phyloP scores from a whole-genome alignment of 2,888 invertebrate species.

The Rhingia rostrata region DNA sequence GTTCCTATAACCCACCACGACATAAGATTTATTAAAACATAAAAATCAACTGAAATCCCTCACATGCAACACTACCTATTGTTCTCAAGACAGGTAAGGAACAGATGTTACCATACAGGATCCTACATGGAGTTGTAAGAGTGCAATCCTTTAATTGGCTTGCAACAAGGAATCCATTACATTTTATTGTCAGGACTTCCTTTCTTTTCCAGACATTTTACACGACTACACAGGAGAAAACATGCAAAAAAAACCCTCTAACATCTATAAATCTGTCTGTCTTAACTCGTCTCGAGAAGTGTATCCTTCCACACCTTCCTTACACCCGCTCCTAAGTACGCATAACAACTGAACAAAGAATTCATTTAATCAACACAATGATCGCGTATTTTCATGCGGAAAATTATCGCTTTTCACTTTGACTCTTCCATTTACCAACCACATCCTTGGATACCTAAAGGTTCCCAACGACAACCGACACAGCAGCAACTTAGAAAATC shows the following conservation, averaged over 20 bases:
- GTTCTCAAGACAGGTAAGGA: no score
- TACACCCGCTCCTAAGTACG: not conserved
- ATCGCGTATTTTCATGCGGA: slow-evolving; percentile 57
- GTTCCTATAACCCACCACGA: no score
- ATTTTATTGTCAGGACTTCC: slow-evolving; percentile 19
- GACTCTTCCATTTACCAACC: not conserved
- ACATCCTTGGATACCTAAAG: not conserved
- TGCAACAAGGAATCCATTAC: not conserved
- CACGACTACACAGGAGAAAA: slow-evolving; percentile 11
- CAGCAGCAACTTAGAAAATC: not conserved
- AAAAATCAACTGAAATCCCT: no score
- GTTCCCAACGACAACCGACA: not conserved
- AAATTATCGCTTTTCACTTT: slow-evolving; percentile 55
- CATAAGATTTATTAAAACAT: no score
- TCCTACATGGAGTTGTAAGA: not conserved
- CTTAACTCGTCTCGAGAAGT: slow-evolving; percentile 20
- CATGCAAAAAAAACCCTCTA: not conserved
- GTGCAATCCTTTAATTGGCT: not conserved
- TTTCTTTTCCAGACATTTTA: slow-evolving; percentile 57
- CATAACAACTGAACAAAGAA: slow-evolving; percentile 49
- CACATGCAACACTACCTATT: no score
- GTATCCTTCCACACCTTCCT: not conserved
- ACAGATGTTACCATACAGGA: not conserved
- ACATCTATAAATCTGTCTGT: not conserved
- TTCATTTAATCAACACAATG: slow-evolving; percentile 63